These are phyloP conservation scores for Phrynocephalus guinanensis DNA, from an alignment of 2,797 vertebrate species.

Conservation along the genomic window DNA sequence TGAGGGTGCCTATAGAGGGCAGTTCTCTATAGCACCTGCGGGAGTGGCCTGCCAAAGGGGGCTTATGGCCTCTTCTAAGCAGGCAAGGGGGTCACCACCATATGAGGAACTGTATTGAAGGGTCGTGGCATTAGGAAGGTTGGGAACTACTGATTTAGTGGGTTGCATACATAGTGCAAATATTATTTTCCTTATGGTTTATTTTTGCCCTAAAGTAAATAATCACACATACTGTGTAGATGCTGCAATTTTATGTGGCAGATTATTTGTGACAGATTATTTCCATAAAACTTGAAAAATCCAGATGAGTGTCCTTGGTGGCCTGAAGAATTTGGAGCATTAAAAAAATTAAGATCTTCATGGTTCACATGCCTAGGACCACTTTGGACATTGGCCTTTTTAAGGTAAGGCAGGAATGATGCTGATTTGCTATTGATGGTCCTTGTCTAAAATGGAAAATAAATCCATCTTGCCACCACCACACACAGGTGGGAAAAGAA, in stretches of 20 bases:
- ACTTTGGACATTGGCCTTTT: neutral
- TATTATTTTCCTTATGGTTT: neutral
- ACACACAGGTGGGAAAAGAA: too few species aligned
- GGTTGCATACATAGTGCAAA: conserved; percentile 37
- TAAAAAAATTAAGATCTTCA: neutral
- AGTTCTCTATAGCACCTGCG: too few species aligned
- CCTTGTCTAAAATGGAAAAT: too few species aligned
- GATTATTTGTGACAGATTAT: neutral
- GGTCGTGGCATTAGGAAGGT: too few species aligned
- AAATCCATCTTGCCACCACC: too few species aligned
- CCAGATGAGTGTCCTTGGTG: neutral
- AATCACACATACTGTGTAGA: neutral
- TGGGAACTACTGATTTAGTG: neutral
- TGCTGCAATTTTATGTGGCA: neutral
- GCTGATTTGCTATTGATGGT: neutral
- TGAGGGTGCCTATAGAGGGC: too few species aligned
- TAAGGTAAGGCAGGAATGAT: neutral
- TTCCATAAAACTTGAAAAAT: neutral
- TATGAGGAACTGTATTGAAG: too few species aligned
- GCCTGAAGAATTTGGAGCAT: neutral
- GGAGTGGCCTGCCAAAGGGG: too few species aligned
- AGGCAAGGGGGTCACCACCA: too few species aligned
- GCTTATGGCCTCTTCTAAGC: too few species aligned
- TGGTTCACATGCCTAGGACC: neutral
- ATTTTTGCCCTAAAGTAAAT: neutral